These are phyloP conservation scores for Caradrina kadenii DNA, from an alignment of 2,888 invertebrate genomes.

Conservation along the genomic window DNA sequence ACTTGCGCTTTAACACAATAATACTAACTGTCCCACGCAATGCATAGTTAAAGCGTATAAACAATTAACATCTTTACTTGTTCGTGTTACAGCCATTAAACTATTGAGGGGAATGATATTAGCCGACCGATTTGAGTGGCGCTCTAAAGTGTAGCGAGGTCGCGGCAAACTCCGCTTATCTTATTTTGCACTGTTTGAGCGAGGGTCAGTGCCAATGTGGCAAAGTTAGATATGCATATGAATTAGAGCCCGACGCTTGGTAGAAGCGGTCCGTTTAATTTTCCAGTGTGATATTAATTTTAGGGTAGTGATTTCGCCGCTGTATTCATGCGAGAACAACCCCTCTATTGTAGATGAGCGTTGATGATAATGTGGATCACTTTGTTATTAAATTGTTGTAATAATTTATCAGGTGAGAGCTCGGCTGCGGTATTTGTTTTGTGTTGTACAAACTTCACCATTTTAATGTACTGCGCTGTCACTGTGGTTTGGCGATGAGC, in stretches of 20 bases:
- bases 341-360: slow-evolving; percentile 73
- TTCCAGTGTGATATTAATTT: slow-evolving; percentile 82
- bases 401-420: slow-evolving; percentile 63
- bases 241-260: slow-evolving; percentile 68
- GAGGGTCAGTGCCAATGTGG: slow-evolving; percentile 76
- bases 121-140: slow-evolving; percentile 72
- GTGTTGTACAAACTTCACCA: slow-evolving; percentile 26
- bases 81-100: slow-evolving; percentile 70
- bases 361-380: slow-evolving; percentile 80
- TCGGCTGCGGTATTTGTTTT: slow-evolving; percentile 42
- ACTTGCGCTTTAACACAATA: slow-evolving; percentile 70
- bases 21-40: slow-evolving; percentile 64
- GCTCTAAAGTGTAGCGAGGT: slow-evolving; percentile 58
- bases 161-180: slow-evolving; percentile 65
- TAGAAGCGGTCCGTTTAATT: slow-evolving; percentile 78
- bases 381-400: slow-evolving; percentile 67
- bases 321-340: slow-evolving; percentile 72
- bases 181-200: slow-evolving; percentile 68
- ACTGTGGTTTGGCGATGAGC: slow-evolving; percentile 42
- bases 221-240: slow-evolving; percentile 78
- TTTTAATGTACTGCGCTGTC: slow-evolving; percentile 44
- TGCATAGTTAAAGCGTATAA: slow-evolving; percentile 64
- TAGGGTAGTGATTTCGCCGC: slow-evolving; percentile 80
- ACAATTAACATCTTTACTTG: slow-evolving; percentile 73
- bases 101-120: slow-evolving; percentile 69